Evolutionary conservation across 2,797 vertebrate genomes (phyloP).

Genomic region (Tokudaia tokunoshimensis): DNA sequence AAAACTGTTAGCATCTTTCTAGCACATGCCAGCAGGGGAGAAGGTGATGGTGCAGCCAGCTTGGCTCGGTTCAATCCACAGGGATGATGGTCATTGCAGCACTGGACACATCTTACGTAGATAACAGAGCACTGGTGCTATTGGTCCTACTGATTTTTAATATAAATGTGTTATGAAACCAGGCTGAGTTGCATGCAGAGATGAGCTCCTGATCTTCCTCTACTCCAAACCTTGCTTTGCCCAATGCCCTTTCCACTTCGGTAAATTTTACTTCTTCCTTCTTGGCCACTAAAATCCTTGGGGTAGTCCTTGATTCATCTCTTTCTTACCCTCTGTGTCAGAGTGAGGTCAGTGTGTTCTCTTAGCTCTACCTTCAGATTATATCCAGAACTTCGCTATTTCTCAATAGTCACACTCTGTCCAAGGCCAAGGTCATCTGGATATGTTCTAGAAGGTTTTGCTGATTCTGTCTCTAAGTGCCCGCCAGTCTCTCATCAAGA

Average conservation of each 20-base stretch:
- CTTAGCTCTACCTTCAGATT: not conserved
- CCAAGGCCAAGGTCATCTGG: not conserved
- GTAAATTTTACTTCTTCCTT: not conserved
- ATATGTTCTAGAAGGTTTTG: not conserved
- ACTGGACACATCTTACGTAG: not conserved
- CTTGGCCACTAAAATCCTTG: not conserved
- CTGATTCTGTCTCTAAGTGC: not conserved
- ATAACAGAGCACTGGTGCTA: not conserved
- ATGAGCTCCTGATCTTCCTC: not conserved
- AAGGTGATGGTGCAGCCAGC: not conserved
- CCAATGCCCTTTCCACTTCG: not conserved
- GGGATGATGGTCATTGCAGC: not conserved
- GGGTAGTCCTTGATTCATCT: not conserved
- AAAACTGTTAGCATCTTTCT: conserved; percentile 27
- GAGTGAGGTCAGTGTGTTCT: not conserved
- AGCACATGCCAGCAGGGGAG: not conserved
- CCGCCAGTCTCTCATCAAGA: not conserved
- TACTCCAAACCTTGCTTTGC: not conserved
- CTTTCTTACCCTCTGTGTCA: not conserved
- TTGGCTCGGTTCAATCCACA: not conserved
- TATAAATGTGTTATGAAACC: not conserved
- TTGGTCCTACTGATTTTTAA: not conserved
- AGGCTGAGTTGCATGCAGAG: not conserved
- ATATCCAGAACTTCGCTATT: not conserved
- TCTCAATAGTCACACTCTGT: not conserved